A percentile compares a stretch with the other conserved stretches of the same genome.
Evolutionary conservation across 2,888 invertebrate species (phyloP).

Genomic region (Chrysolina americana): DNA sequence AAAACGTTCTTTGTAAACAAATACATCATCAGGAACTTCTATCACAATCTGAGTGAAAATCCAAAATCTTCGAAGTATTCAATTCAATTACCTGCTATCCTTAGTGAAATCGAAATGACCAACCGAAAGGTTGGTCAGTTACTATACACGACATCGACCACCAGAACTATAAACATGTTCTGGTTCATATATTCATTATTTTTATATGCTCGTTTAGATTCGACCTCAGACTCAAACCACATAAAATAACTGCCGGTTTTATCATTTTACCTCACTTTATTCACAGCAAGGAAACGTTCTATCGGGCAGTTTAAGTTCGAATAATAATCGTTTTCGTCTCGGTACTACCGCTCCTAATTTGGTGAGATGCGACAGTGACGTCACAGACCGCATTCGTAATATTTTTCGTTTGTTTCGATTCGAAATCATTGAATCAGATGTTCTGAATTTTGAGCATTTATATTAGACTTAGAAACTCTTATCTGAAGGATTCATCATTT

Average conservation of each 20-base stretch:
- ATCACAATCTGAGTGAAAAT: too few species aligned
- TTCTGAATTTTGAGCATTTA: too few species aligned
- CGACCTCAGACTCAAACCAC: constrained; percentile 6
- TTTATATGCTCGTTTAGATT: not conserved
- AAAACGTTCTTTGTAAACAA: too few species aligned
- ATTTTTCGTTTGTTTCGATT: too few species aligned
- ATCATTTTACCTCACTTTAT: constrained; percentile 12
- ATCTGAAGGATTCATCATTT: too few species aligned
- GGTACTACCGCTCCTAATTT: not conserved
- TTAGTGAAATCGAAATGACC: too few species aligned
- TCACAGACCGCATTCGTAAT: not conserved
- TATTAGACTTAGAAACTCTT: too few species aligned
- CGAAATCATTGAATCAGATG: too few species aligned
- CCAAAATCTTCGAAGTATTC: too few species aligned
- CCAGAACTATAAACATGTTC: not conserved
- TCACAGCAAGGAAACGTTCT: constrained; percentile 1
- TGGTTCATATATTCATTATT: constrained; percentile 1
- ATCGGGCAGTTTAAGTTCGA: constrained; percentile 6
- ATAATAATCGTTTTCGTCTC: constrained; percentile 1
- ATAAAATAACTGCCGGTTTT: constrained; percentile 10
- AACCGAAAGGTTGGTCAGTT: too few species aligned
- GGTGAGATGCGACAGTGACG: not conserved
- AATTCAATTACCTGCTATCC: too few species aligned
- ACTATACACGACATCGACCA: not conserved
- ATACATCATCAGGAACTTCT: too few species aligned